These are phyloP conservation scores for Plecotus auritus DNA, from an alignment of 2,113 vertebrate species.

Conservation along the genomic window DNA sequence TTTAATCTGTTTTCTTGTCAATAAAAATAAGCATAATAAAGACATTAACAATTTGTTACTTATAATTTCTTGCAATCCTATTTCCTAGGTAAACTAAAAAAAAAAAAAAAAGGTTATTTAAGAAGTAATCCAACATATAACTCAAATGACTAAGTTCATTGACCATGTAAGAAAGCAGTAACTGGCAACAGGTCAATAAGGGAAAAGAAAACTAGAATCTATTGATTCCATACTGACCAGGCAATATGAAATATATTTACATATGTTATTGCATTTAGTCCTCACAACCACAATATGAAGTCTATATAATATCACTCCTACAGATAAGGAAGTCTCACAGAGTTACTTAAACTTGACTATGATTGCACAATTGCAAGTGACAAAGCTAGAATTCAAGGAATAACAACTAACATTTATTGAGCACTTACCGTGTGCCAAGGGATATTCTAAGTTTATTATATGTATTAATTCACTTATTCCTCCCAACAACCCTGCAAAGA, in stretches of 20 bases:
- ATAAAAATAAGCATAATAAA: neutral
- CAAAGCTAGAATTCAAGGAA: neutral
- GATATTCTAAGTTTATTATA: neutral
- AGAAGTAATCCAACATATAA: constrained; percentile 10
- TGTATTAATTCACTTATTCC: neutral
- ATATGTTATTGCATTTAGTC: neutral
- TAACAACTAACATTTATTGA: constrained; percentile 2
- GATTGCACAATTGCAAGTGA: neutral
- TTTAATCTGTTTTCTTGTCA: neutral
- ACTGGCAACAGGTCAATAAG: neutral
- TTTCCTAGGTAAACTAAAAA: neutral
- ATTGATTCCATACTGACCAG: neutral
- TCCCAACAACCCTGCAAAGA: neutral
- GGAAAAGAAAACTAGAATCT: neutral
- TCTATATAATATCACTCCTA: neutral
- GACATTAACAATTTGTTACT: neutral
- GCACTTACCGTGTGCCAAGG: neutral
- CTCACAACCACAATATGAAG: constrained; percentile 14
- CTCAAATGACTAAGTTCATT: neutral
- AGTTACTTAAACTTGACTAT: constrained; percentile 4
- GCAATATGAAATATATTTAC: neutral
- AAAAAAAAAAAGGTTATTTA: neutral
- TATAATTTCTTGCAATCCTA: constrained; percentile 25
- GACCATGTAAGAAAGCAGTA: neutral
- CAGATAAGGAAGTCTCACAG: neutral